phyloP scores from a whole-genome alignment of 92 coral and sea anemone species.

The Isaurus tuberculatus region DNA sequence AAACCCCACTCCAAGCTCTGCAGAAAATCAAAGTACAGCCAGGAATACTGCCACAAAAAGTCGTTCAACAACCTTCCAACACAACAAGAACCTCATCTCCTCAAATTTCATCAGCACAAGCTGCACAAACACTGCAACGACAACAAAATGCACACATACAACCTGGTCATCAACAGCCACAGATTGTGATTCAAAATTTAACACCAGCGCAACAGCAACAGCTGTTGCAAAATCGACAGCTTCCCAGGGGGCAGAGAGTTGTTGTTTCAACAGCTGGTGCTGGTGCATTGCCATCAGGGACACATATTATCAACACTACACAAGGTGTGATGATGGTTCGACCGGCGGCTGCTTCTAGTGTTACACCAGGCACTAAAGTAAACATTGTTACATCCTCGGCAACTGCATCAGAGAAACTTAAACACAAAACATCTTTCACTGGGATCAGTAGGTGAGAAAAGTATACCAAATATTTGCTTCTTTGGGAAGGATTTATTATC shows the following conservation, averaged over 20 bases:
- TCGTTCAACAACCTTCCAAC: constrained; percentile 45
- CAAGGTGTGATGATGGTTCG: constrained; percentile 78
- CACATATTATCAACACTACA: constrained; percentile 53
- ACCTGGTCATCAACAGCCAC: constrained; percentile 22
- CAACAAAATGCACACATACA: constrained; percentile 49
- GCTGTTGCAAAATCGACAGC: constrained; percentile 79
- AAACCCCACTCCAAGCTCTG: constrained; percentile 50
- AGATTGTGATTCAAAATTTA: constrained; percentile 67
- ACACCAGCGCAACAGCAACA: constrained; percentile 86
- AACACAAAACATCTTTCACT: constrained; percentile 83
- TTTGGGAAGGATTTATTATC: too few relatives aligned
- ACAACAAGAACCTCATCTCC: constrained; percentile 54
- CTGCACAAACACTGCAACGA: constrained; percentile 37
- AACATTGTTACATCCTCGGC: constrained; percentile 58
- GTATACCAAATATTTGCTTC: too few relatives aligned
- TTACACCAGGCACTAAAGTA: constrained; percentile 50
- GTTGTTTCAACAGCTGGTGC: constrained; percentile 68
- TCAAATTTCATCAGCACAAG: constrained; percentile 50
- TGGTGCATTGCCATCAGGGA: constrained; percentile 58
- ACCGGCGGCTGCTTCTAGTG: constrained; percentile 52
- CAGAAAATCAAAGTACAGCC: constrained; percentile 50
- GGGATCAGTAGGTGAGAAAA: constrained; percentile 82
- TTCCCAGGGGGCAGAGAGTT: constrained; percentile 69
- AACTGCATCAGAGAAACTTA: constrained; percentile 79
- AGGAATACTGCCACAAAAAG: constrained; percentile 38